Evolutionary conservation across 2,113 vertebrate genomes (phyloP), one percentile per base, ranked within the genome.

Genomic region (Gymnocephalus cernua): DNA sequence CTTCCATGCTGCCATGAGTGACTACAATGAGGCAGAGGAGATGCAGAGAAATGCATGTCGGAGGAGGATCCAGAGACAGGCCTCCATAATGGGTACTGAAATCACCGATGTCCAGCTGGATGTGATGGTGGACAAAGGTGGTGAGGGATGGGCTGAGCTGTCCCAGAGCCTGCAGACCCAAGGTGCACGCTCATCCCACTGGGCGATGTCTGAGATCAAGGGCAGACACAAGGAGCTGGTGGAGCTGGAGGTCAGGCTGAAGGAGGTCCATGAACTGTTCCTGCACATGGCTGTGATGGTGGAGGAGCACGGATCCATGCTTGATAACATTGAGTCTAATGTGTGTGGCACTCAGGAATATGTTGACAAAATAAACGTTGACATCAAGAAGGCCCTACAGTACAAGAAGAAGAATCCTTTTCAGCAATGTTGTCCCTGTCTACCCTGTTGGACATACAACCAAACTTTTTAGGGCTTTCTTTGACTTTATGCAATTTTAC

Each of bases 11-110:
- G 93, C 93, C 67, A 97, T 99, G 96, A 89, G 87, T 38, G 93
- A 96, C 23, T 99, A 98, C 93, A 95, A 95, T 1, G 87, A 82
- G 57, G 92, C 96, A 0, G 98, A 99, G 92, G 95, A 96, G 94
- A 93, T 91, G 57, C 97, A 97, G 77, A 92, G 95, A 45, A 94
- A 89, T 6, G 94, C 94, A 68, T 98, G 97, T 91, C 95, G 97
- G 87, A 85, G 88, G 32, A 95, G 97, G 74, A 96, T 99, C 86
- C 95, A 96, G 92, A 95, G 97, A 19, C 97, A 99, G 87, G 95
- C 97, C 21, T 96, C 97, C 85, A 97, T 99, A 79, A 91, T 98
- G 93, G 97, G 97, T 50, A 94, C 95, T 27, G 93, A 96, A 3
- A 92, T 98, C 54, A 96, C 93, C 2, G 89, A 95, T 4, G 89